Evolutionary conservation across 2,888 invertebrate genomes (phyloP).

Genomic region (Acleris laterana): DNA sequence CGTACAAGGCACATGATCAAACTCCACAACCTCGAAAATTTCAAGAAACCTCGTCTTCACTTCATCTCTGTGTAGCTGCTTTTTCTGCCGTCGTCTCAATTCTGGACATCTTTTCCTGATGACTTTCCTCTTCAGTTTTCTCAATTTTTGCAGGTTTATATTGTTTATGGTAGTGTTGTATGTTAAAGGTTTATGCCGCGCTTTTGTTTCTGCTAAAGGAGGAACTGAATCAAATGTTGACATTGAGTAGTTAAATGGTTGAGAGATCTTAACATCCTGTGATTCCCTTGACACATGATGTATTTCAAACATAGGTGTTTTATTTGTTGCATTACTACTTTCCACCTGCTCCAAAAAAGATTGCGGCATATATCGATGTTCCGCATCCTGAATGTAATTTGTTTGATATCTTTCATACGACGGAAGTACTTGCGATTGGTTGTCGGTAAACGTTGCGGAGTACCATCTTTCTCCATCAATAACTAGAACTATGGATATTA

Average conservation of each 20-base stretch:
- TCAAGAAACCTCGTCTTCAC: slow-evolving; percentile 81
- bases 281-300: background rate
- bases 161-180: slow-evolving; percentile 50
- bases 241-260: background rate
- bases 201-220: slow-evolving; percentile 14
- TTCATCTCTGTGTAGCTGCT: slow-evolving; percentile 40
- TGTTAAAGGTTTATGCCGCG: slow-evolving; percentile 36
- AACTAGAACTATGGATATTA: slow-evolving; percentile 42
- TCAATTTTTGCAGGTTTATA: slow-evolving; percentile 39
- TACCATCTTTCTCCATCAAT: slow-evolving; percentile 59
- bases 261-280: background rate
- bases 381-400: slow-evolving; percentile 32
- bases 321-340: background rate
- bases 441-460: slow-evolving; percentile 51
- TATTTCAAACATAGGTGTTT: background rate
- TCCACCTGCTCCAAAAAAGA: background rate
- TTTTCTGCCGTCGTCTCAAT: slow-evolving; percentile 41
- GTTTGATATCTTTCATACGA: slow-evolving; percentile 16
- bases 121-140: slow-evolving; percentile 48
- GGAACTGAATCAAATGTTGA: background rate
- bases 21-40: slow-evolving; percentile 88
- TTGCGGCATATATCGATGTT: slow-evolving; percentile 35
- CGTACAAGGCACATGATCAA: slow-evolving; percentile 86
- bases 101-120: slow-evolving; percentile 52
- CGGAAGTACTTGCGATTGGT: slow-evolving; percentile 28